A percentile compares a stretch with the other conserved stretches of the same genome.
These are phyloP conservation scores for Lagopus leucura DNA, from an alignment of 2,113 vertebrate species.

Conservation along the genomic window DNA sequence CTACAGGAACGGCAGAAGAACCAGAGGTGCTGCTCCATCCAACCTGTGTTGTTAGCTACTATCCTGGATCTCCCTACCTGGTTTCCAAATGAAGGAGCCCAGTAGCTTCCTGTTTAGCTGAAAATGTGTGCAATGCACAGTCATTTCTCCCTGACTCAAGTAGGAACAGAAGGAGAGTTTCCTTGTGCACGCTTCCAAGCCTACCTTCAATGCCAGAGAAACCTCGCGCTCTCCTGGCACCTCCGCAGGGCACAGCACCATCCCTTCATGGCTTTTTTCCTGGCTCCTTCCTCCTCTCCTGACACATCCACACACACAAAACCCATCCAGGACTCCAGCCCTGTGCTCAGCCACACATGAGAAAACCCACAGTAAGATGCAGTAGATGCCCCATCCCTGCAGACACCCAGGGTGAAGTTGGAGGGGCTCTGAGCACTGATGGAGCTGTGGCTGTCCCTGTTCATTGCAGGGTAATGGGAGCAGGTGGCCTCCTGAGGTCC, in stretches of 20 bases:
- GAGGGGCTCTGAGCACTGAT: no score
- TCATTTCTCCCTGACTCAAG: not conserved
- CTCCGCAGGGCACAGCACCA: not conserved
- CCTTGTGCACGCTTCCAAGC: not conserved
- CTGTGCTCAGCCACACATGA: not conserved
- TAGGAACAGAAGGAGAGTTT: not conserved
- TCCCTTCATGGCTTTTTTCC: not conserved
- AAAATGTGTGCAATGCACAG: not conserved
- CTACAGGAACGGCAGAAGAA: not conserved
- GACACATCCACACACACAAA: not conserved
- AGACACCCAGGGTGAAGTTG: no score
- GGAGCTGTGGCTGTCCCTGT: no score
- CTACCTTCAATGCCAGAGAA: not conserved
- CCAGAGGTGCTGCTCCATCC: not conserved
- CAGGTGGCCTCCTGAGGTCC: no score
- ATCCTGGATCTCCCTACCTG: not conserved
- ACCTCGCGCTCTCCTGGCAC: not conserved
- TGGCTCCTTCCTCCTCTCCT: not conserved
- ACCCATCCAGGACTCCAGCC: not conserved
- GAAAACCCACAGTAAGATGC: not conserved
- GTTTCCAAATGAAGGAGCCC: not conserved
- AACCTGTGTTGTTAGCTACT: not conserved
- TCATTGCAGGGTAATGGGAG: no score
- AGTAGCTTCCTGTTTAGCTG: not conserved
- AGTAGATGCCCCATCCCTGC: no score